Percentiles rank a stretch among this genome's conserved stretches.
These are phyloP conservation scores for Drosophila lutescens DNA, from an alignment of 2,888 invertebrate species.

Conservation along the genomic window DNA sequence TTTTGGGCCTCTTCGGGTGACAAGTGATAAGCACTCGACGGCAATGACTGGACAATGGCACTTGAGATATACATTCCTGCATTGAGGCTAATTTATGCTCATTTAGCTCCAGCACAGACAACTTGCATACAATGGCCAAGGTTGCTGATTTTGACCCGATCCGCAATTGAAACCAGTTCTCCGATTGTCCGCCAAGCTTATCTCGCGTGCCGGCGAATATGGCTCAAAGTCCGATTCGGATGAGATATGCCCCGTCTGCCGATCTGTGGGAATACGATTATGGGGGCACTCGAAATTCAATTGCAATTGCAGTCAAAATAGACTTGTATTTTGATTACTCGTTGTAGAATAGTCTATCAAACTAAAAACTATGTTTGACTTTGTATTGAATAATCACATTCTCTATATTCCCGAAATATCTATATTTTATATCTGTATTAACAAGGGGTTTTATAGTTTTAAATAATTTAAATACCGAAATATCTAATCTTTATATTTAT, in stretches of 20 bases:
- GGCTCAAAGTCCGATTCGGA: constrained; percentile 42
- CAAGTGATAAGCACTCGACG: constrained; percentile 23
- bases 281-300: neutral
- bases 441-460: too few species aligned
- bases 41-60: constrained; percentile 30
- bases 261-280: constrained; percentile 9
- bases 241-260: neutral
- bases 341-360: too few species aligned
- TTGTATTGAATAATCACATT: too few species aligned
- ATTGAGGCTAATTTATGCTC: constrained; percentile 26
- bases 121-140: constrained; percentile 29
- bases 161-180: constrained; percentile 38
- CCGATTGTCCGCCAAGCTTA: constrained; percentile 30
- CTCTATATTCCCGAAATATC: too few species aligned
- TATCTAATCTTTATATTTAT: too few species aligned
- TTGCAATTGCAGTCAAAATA: neutral
- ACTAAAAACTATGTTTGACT: too few species aligned
- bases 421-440: too few species aligned
- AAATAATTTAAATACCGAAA: too few species aligned
- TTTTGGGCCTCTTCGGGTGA: neutral
- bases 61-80: constrained; percentile 6
- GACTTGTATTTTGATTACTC: too few species aligned
- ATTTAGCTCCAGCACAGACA: constrained; percentile 12
- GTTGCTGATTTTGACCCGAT: constrained; percentile 28
- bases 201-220: constrained; percentile 26